These are phyloP conservation scores for Isaurus tuberculatus DNA, from an alignment of 92 coral and sea anemone genomes.

Conservation along the genomic window DNA sequence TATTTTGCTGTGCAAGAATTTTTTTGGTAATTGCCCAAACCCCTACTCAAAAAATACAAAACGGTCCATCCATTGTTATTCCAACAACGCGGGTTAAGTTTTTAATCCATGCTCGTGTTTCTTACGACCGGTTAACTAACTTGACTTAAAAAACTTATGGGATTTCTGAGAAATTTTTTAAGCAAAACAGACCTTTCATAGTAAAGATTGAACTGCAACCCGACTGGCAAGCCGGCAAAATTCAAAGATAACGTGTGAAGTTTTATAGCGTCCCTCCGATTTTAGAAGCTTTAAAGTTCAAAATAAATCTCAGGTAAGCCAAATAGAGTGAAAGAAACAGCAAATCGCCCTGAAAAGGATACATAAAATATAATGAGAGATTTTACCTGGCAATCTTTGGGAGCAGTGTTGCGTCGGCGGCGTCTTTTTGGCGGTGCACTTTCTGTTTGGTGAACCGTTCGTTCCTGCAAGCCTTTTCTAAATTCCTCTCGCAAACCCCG, in stretches of 20 bases:
- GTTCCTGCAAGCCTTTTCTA: not conserved
- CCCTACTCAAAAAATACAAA: not conserved
- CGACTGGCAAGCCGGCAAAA: slow-evolving; percentile 14
- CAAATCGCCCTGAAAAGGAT: not conserved
- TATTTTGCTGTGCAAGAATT: not conserved
- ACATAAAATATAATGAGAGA: not conserved
- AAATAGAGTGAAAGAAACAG: no score
- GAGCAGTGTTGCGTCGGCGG: not conserved
- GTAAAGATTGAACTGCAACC: slow-evolving; percentile 12
- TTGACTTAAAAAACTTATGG: slow-evolving; percentile 17
- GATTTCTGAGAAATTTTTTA: slow-evolving; percentile 7
- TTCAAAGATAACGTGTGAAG: slow-evolving; percentile 13
- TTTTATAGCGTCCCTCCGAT: not conserved
- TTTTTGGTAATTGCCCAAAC: no score
- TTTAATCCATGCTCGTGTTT: no score
- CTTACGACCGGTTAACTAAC: not conserved
- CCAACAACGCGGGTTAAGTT: not conserved
- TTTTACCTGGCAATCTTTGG: not conserved
- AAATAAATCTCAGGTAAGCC: no score
- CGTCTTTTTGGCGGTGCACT: not conserved
- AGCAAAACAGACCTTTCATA: slow-evolving; percentile 8
- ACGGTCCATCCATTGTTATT: slow-evolving; percentile 4
- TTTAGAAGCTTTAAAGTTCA: slow-evolving; percentile 1
- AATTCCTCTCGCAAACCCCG: not conserved
- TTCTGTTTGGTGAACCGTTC: not conserved